A percentile compares a stretch with the other conserved stretches of the same genome.
Conservation (phyloP, 1,140 invertebrate genomes). For the Hylaeus volcanicus region DNA sequence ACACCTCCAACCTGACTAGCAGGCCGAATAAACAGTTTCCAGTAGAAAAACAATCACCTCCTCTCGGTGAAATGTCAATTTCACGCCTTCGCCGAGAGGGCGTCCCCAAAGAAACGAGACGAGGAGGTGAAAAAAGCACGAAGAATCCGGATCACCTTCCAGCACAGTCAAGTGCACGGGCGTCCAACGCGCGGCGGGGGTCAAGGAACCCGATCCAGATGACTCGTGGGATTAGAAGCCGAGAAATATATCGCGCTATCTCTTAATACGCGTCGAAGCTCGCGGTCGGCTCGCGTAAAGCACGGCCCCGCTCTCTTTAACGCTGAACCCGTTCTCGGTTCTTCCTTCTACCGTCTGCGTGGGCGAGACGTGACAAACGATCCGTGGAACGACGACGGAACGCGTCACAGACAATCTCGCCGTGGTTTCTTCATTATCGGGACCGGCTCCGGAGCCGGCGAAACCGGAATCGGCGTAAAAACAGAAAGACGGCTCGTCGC, state of each 20-base stretch:
- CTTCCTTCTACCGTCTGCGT: conserved; percentile 15
- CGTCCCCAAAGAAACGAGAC: background rate
- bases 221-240: conserved; percentile 27
- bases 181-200: background rate
- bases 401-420: background rate
- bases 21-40: no score
- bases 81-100: background rate
- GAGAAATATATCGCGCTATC: conserved; percentile 36
- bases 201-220: conserved; percentile 39
- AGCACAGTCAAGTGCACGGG: conserved; percentile 38
- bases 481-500: background rate
- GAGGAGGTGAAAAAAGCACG: background rate
- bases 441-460: background rate
- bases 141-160: conserved; percentile 50
- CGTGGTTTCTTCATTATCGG: conserved; percentile 14
- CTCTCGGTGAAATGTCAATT: conserved; percentile 3
- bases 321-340: conserved; percentile 5
- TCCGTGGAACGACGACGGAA: conserved; percentile 17
- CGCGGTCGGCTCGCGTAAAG: background rate
- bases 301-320: background rate
- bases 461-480: conserved; percentile 14
- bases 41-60: background rate
- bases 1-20: no score
- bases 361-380: conserved; percentile 45
- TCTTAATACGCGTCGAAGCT: conserved; percentile 47